Percentiles rank a stretch among this genome's conserved stretches.
These are phyloP conservation scores for Rhagium mordax DNA, from an alignment of 2,888 invertebrate species.

Conservation along the genomic window DNA sequence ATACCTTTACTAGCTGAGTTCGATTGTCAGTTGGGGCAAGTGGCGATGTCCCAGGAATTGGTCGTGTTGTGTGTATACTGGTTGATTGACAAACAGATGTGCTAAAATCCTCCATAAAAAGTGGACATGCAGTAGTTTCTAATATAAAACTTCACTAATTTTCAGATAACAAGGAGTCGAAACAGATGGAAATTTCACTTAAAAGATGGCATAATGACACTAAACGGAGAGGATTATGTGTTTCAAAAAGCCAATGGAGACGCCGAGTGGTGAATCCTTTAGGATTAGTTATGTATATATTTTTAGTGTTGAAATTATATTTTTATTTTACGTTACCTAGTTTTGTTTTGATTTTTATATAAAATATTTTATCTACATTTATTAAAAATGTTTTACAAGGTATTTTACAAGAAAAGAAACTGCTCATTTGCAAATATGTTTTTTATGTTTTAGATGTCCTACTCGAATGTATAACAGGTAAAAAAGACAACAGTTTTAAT, in stretches of 20 bases:
- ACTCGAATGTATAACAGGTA: conserved; percentile 15
- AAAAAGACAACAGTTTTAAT: conserved; percentile 2
- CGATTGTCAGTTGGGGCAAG: too few species aligned
- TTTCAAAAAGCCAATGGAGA: conserved; percentile 99
- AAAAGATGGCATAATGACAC: conserved; percentile 99
- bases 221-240: conserved; percentile 97
- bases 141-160: too few species aligned
- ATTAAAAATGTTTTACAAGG: not conserved
- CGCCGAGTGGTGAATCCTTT: conserved; percentile 92
- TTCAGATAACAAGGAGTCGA: conserved; percentile 91
- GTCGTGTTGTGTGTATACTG: too few species aligned
- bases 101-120: too few species aligned
- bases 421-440: not conserved
- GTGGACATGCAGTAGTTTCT: too few species aligned
- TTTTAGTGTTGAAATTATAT: conserved; percentile 12
- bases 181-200: conserved; percentile 99
- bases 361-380: not conserved
- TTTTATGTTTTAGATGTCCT: conserved; percentile 1
- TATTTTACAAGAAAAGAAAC: not conserved
- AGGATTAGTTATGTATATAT: not conserved
- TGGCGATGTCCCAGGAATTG: too few species aligned
- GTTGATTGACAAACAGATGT: too few species aligned
- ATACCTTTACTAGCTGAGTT: too few species aligned
- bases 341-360: not conserved
- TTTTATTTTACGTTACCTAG: conserved; percentile 13